Base-by-base conservation (phyloP, 2,797 vertebrate species). In the Hyperoplus immaculatus region DNA sequence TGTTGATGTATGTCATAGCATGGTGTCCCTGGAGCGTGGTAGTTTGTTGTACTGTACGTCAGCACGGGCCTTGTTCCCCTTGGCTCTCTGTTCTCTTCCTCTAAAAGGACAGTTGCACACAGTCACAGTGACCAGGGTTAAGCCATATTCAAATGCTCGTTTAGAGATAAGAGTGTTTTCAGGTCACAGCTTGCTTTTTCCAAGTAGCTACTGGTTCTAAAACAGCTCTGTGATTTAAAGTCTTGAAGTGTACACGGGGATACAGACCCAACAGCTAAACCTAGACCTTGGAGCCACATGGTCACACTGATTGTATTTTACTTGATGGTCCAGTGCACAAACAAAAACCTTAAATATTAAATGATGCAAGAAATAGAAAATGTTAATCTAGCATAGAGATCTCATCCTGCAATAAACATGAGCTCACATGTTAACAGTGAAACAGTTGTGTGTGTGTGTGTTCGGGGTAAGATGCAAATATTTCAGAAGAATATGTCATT, bases 11-110 rank as follows among this genome's bases (percentile, higher is more conserved):
- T 61, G 54, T 51, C 39, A 53, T 0, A 16, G 67, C 54, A 1
- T 12, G 29, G 29, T 29, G 62, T 59, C 68, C 54, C 69, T 3
- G 55, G 42, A 75, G 83, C 18, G 15, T 13, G 42, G 12, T 9
- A 5, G 46, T 51, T 63, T 53, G 47, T 53, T 54, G 60, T 42
- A 11, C 41, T 43, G 42, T 55, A 45, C 18, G 51, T 69, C 60
- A 50, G 15, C 61, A 18, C 61, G 3, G 29, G 29, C 29, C 29
- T 29, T 29, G 29, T 29, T 29, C 29, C 29, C 29, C 29, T 29
- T 29, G 29, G 29, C 69, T 62, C 57, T 71, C 72, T 65, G 62
- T 53, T 74, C 64, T 83, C 54, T 9, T 63, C 42, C 16, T 43
- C 29, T 29, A 29, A 29, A 29, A 29, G 29, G 29, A 29, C 29